A percentile compares a stretch with the other conserved stretches of the same genome.
phyloP scores from a whole-genome alignment of 2,797 vertebrate genomes.

The Dendrocincla tyrannina region DNA sequence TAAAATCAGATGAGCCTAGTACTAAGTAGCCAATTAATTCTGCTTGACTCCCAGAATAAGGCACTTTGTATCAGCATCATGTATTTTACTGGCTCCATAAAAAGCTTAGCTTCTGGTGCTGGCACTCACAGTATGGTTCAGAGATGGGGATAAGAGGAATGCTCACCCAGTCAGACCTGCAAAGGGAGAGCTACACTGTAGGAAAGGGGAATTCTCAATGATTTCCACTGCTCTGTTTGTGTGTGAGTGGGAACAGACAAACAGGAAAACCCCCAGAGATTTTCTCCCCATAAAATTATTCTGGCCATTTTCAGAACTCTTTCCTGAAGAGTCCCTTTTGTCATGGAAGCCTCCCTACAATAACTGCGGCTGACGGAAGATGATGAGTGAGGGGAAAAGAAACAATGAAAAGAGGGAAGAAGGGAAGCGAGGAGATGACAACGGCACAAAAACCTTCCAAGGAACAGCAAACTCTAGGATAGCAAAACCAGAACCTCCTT shows the following conservation, averaged over 20 bases:
- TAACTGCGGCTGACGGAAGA: constrained; percentile 37
- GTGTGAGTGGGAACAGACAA: constrained; percentile 38
- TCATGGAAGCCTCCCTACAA: constrained; percentile 41
- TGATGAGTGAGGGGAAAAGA: constrained; percentile 49
- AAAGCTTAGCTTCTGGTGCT: not conserved
- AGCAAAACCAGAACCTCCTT: constrained; percentile 58
- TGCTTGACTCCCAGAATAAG: not conserved
- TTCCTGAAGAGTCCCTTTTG: constrained; percentile 57
- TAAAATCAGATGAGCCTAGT: not conserved
- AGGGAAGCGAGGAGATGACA: constrained; percentile 32
- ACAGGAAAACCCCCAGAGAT: constrained; percentile 48
- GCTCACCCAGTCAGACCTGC: not conserved
- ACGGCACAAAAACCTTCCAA: constrained; percentile 49
- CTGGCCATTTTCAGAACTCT: constrained; percentile 53
- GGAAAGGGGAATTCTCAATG: constrained; percentile 29
- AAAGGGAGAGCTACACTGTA: not conserved
- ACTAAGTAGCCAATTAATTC: constrained; percentile 4
- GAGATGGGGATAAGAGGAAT: not conserved
- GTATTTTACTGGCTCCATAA: not conserved
- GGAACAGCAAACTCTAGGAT: constrained; percentile 47
- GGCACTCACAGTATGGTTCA: not conserved
- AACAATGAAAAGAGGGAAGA: constrained; percentile 38
- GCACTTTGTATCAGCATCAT: not conserved
- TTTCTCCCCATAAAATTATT: constrained; percentile 63
- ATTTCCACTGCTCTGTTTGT: constrained; percentile 34